phyloP scores from a whole-genome alignment of 1,140 invertebrate genomes.

The Rhopalosiphum maidis region DNA sequence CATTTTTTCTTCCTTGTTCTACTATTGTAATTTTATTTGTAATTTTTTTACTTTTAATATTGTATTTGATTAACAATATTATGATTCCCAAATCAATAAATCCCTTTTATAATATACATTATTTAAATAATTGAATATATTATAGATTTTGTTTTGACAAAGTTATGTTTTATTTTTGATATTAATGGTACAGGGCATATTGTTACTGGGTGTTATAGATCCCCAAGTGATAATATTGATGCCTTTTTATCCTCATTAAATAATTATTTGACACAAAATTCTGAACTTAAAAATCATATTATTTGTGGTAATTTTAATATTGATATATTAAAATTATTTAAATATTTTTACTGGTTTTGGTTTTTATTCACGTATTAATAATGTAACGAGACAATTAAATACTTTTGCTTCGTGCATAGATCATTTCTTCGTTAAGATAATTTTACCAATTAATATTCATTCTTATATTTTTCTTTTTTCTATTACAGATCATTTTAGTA shows the following conservation, averaged over 20 bases:
- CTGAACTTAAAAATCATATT: background rate
- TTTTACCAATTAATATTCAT: too few relatives aligned
- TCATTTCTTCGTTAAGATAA: background rate
- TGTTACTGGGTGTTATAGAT: slow-evolving; percentile 8
- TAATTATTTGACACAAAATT: background rate
- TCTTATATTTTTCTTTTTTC: too few relatives aligned
- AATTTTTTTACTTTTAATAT: background rate
- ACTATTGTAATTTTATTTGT: background rate
- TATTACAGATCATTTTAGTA: too few relatives aligned
- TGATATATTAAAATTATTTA: background rate
- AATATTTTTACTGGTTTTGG: background rate
- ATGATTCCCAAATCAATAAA: background rate
- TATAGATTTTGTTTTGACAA: too few relatives aligned
- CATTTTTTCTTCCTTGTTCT: background rate
- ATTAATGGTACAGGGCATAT: background rate
- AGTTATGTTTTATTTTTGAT: background rate
- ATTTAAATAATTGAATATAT: background rate
- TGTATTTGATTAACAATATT: background rate
- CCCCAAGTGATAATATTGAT: background rate
- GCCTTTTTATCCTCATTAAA: background rate
- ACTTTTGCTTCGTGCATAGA: background rate
- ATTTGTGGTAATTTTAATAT: background rate
- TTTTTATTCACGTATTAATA: background rate
- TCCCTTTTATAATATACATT: background rate
- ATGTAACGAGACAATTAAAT: background rate